phyloP scores from a whole-genome alignment of 2,797 vertebrate species.

The Sebastolobus altivelis region DNA sequence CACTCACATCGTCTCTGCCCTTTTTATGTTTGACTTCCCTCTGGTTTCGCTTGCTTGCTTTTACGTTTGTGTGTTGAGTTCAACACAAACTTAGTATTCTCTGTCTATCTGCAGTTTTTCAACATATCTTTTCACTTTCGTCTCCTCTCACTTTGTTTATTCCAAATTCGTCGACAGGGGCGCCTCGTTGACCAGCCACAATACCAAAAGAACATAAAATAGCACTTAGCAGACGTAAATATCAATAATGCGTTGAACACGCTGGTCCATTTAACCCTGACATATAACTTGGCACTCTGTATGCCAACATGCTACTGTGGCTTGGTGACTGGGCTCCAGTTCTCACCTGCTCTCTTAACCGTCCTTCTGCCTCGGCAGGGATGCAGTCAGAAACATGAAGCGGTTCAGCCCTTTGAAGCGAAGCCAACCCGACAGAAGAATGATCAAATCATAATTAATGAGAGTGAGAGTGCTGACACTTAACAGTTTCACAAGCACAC shows the following conservation, averaged over 20 bases:
- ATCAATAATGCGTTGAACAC: conserved; percentile 44
- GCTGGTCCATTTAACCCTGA: conserved; percentile 44
- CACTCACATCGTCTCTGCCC: conserved; percentile 47
- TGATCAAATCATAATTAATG: conserved; percentile 52
- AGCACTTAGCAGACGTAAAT: conserved; percentile 52
- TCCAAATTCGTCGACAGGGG: conserved; percentile 17
- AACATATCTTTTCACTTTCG: not conserved
- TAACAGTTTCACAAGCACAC: conserved; percentile 44
- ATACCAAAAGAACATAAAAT: conserved; percentile 41
- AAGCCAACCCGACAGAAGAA: conserved; percentile 43
- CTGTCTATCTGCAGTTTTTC: conserved; percentile 3
- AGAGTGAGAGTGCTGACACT: conserved; percentile 29
- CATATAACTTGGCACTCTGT: conserved; percentile 23
- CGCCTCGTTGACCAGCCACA: conserved; percentile 30
- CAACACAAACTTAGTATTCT: not conserved
- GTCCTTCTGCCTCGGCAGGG: not conserved
- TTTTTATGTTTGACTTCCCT: conserved; percentile 39
- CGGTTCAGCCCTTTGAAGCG: conserved; percentile 16
- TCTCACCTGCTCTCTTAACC: conserved; percentile 8
- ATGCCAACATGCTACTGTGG: conserved; percentile 1
- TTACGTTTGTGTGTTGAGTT: conserved; percentile 27
- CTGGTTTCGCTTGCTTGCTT: conserved; percentile 31
- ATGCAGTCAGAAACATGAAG: conserved; percentile 28
- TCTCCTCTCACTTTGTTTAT: conserved; percentile 1
- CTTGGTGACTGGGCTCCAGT: conserved; percentile 15